Conservation (phyloP, 2,888 invertebrate genomes). For the Cantharis rustica region DNA sequence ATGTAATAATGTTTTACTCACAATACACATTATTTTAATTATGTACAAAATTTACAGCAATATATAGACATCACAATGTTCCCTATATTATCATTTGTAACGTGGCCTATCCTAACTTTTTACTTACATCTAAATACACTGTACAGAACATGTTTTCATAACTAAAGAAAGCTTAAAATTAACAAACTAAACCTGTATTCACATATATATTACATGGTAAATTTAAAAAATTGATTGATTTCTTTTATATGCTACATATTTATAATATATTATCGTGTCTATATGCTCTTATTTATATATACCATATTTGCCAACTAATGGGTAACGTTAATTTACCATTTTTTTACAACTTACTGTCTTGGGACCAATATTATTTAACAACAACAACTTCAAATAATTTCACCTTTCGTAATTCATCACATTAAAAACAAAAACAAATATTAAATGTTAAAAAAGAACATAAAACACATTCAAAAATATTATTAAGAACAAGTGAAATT, state of each 20-base stretch:
- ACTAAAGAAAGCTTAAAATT: slow-evolving; percentile 51
- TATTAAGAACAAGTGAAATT: not conserved
- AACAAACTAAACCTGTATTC: slow-evolving; percentile 55
- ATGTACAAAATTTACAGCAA: slow-evolving; percentile 61
- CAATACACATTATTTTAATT: slow-evolving; percentile 58
- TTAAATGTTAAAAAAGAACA: slow-evolving; percentile 31
- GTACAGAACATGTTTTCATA: slow-evolving; percentile 55
- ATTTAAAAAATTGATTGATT: slow-evolving; percentile 55
- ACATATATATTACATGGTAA: slow-evolving; percentile 56
- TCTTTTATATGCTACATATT: slow-evolving; percentile 53
- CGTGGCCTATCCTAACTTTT: slow-evolving; percentile 50
- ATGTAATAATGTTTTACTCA: slow-evolving; percentile 58
- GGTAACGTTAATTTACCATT: slow-evolving; percentile 50
- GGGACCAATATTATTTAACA: slow-evolving; percentile 8
- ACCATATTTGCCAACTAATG: slow-evolving; percentile 55
- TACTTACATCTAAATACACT: slow-evolving; percentile 58
- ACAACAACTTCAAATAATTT: slow-evolving; percentile 17
- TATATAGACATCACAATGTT: slow-evolving; percentile 60
- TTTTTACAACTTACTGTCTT: slow-evolving; percentile 14
- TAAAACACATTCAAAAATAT: slow-evolving; percentile 14
- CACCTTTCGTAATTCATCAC: slow-evolving; percentile 25
- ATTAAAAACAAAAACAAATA: slow-evolving; percentile 36
- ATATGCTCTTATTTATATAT: slow-evolving; percentile 51
- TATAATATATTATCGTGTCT: slow-evolving; percentile 52
- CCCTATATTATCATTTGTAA: slow-evolving; percentile 56